Evolutionary conservation across 2,888 invertebrate species (phyloP), one percentile per base, ranked within the genome.

Genomic region (Tricholauxania praeusta): DNA sequence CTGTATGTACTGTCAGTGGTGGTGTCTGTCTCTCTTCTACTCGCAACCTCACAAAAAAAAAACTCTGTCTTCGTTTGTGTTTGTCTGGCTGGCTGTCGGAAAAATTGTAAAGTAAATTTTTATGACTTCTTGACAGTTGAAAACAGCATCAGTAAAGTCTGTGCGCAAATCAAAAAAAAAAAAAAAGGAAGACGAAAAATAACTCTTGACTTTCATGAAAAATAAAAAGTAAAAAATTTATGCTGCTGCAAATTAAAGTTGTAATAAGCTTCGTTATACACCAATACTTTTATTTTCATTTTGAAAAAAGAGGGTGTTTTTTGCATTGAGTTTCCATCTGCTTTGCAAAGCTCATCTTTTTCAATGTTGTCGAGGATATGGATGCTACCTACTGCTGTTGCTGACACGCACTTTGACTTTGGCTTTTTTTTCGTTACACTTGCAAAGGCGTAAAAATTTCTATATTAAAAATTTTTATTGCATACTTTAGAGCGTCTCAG

Each of bases 51-150:
- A 10, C 15, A 28, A 51, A 6, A 10, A 39, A 39, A 7, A 39
- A 10, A n/a, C n/a, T 39, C 22, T 65, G 28, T 52, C n/a, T 49
- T 32, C 22, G 28, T 65, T 32, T 52, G 28, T 65, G 51, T 57
- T 57, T 59, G 55, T 7, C 52, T 32, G 52, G 22, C 51, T 62
- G 60, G 22, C 52, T 55, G 67, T 66, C 39, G 66, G 57, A 12
- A 28, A 51, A 69, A 71, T 39, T 59, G 28, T 49, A 72, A 75
- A 73, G 75, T 75, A 77, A 75, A 78, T 78, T 78, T 77, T 79
- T 77, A 79, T 77, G 78, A 76, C 77, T 78, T 74, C 78, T 78
- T 76, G 78, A 76, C 75, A 74, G 76, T 77, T 76, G 70, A 72
- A 76, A 74, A 49, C 60, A 74, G 59, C 64, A 39, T 28, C 3